Conservation (phyloP, 2,888 invertebrate species). For the Monochamus alternatus region DNA sequence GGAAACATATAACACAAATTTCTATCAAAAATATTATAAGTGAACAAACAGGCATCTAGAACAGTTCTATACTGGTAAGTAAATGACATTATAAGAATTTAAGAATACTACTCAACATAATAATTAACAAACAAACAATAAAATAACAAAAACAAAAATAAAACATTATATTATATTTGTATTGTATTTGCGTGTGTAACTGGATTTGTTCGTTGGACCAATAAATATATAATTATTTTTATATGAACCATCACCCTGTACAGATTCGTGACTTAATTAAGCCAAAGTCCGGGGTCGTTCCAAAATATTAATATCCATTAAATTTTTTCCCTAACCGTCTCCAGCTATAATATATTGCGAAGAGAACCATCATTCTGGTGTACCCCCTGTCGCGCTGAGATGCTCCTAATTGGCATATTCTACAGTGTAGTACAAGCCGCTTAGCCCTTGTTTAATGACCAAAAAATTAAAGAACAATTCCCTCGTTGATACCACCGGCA, state of each 20-base stretch:
- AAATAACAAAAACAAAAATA: too few relatives aligned
- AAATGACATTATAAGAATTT: too few relatives aligned
- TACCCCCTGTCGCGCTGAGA: constrained; percentile 59
- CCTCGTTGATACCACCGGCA: constrained; percentile 45
- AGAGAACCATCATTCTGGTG: constrained; percentile 52
- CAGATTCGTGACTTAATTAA: constrained; percentile 59
- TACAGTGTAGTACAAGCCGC: constrained; percentile 57
- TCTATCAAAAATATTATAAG: too few relatives aligned
- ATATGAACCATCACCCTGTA: constrained; percentile 17
- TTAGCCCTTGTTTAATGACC: constrained; percentile 61
- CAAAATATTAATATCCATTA: constrained; percentile 62
- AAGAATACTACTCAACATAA: too few relatives aligned
- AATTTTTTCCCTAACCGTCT: constrained; percentile 56
- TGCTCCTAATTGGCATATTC: constrained; percentile 65
- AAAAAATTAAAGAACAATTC: constrained; percentile 63
- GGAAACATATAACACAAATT: too few relatives aligned
- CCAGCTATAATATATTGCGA: constrained; percentile 53
- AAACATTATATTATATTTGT: too few relatives aligned
- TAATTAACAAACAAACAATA: too few relatives aligned
- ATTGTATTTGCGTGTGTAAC: too few relatives aligned
- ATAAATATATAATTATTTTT: too few relatives aligned
- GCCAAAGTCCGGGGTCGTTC: constrained; percentile 52
- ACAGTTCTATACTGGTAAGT: too few relatives aligned
- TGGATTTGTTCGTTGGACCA: too few relatives aligned
- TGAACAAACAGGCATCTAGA: too few relatives aligned